Evolutionary conservation across 2,113 vertebrate species (phyloP), one percentile per base, ranked within the genome.

Genomic region (Sinocyclocheilus anophthalmus): DNA sequence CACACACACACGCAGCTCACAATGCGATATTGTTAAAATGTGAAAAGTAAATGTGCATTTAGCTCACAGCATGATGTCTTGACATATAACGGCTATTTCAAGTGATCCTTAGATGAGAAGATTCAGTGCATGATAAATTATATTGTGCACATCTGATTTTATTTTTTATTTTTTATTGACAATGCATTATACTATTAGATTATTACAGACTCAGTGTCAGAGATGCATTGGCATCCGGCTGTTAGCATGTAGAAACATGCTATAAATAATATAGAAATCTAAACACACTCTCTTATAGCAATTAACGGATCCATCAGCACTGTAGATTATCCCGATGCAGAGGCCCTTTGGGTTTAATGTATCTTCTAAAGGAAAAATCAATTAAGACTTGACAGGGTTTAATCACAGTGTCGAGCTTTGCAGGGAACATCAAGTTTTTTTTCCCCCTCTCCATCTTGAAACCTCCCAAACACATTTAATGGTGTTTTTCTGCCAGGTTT

Each of bases 321-420:
- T 30, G 59, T 55, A 48, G 81, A 65, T 85, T 59, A 45, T 37
- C 50, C 24, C 45, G 77, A 75, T 72, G 12, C 5, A 13, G 20
- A 13, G 70, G 53, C 69, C 39, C 42, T 70, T 73, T 67, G 24
- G 42, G 81, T 85, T 86, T 76, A 24, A 69, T 83, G 45, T n/a
- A 3, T 86, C 70, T 85, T 73, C 45, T 65, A 63, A 57, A 67
- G 20, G n/a, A 50, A 76, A 84, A 84, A 84, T 81, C 76, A 86
- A 86, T 84, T 86, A 84, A 69, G 30, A 30, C 84, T 22, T 86
- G 87, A 88, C 87, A 81, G 7, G 76, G 67, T 67, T 30, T 84
- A 88, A 88, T 88, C 85, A 86, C 81, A 75, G 67, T 81, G 87
- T 84, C 84, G 76, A 20, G 81, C 81, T 67, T 78, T 53, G 39